Evolutionary conservation across 2,888 invertebrate genomes (phyloP).

Genomic region (Dynastes maya): DNA sequence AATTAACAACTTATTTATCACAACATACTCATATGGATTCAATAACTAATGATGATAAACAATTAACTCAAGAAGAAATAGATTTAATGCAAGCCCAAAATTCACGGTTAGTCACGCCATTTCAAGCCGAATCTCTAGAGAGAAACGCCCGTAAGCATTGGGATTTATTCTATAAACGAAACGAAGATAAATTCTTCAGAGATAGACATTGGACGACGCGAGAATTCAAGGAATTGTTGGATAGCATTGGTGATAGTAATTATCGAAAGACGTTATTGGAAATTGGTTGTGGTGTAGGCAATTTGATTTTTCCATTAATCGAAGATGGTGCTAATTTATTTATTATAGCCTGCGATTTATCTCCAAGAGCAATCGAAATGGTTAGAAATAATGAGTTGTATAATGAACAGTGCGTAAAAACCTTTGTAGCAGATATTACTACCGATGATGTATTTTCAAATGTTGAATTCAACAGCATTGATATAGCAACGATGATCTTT

Average conservation of each 20-base stretch:
- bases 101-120: conserved; percentile 78
- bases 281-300: conserved; percentile 97
- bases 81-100: conserved; percentile 80
- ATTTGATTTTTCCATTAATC: conserved; percentile 93
- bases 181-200: conserved; percentile 94
- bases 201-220: conserved; percentile 97
- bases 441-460: conserved; percentile 77
- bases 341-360: conserved; percentile 94
- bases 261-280: conserved; percentile 77
- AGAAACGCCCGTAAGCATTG: conserved; percentile 90
- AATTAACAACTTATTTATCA: too few species aligned
- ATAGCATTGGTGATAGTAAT: conserved; percentile 70
- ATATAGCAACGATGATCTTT: conserved; percentile 93
- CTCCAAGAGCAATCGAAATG: conserved; percentile 90
- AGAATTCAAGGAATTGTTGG: conserved; percentile 89
- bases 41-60: conserved; percentile 33
- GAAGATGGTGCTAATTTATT: conserved; percentile 83
- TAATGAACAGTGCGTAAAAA: conserved; percentile 77
- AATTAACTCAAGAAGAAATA: conserved; percentile 74
- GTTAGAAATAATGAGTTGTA: conserved; percentile 82
- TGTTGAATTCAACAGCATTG: conserved; percentile 73
- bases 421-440: conserved; percentile 91
- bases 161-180: conserved; percentile 97
- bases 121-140: conserved; percentile 86
- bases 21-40: neutral